phyloP scores from a whole-genome alignment of 2,888 invertebrate species.

The Tromatobia lineatoria region DNA sequence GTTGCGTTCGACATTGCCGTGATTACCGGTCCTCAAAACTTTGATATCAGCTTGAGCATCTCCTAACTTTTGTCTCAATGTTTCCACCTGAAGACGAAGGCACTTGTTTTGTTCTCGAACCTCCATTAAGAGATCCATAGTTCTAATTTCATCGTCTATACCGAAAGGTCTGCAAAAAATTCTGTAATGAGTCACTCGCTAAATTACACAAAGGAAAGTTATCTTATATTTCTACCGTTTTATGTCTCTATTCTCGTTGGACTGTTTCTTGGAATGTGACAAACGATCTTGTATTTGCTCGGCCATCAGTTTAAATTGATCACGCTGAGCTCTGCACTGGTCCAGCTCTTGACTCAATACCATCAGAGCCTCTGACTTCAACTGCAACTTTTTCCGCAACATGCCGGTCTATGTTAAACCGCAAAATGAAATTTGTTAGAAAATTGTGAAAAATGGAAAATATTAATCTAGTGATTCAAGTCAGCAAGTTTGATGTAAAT shows the following conservation, averaged over 20 bases:
- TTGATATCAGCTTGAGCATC: slow-evolving; percentile 91
- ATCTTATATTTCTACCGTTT: slow-evolving; percentile 70
- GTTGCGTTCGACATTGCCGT: slow-evolving; percentile 77
- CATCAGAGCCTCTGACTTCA: slow-evolving; percentile 93
- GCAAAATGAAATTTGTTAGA: not conserved
- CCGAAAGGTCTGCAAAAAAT: slow-evolving; percentile 68
- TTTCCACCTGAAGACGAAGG: slow-evolving; percentile 89
- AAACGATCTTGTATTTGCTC: slow-evolving; percentile 90
- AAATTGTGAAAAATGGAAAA: too few relatives aligned
- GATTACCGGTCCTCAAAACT: slow-evolving; percentile 86
- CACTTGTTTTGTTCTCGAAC: slow-evolving; percentile 87
- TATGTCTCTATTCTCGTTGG: slow-evolving; percentile 70
- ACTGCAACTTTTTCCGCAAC: slow-evolving; percentile 88
- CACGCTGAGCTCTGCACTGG: slow-evolving; percentile 92
- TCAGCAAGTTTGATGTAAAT: too few relatives aligned
- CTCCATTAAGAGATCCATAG: slow-evolving; percentile 82
- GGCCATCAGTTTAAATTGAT: slow-evolving; percentile 92
- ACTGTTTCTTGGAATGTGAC: slow-evolving; percentile 85
- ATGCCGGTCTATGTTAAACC: slow-evolving; percentile 59
- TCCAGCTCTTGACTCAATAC: slow-evolving; percentile 92
- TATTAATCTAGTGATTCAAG: too few relatives aligned
- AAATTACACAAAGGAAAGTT: not conserved
- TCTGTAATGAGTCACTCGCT: not conserved
- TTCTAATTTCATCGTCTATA: slow-evolving; percentile 74
- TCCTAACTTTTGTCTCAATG: slow-evolving; percentile 90